phyloP scores from a whole-genome alignment of 2,797 vertebrate species.

The Paratrypauchen microcephalus region DNA sequence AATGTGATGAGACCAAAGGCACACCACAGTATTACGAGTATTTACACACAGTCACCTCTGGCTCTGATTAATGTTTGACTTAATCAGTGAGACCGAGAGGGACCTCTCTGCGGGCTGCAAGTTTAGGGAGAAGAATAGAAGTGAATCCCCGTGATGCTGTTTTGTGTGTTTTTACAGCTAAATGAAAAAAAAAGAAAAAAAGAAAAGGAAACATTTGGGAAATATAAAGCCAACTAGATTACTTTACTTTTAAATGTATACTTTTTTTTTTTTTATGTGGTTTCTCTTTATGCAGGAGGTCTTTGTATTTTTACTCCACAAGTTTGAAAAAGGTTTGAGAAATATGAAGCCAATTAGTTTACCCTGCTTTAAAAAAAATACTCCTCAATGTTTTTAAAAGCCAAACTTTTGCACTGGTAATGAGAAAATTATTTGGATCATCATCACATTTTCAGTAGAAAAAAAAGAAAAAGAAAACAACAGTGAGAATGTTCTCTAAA shows the following conservation, averaged over 20 bases:
- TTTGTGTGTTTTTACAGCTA: background rate
- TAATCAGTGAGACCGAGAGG: constrained; percentile 63
- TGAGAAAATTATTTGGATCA: background rate
- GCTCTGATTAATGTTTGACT: constrained; percentile 71
- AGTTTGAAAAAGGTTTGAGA: no score
- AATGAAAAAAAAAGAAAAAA: no score
- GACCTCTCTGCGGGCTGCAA: constrained; percentile 34
- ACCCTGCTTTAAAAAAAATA: no score
- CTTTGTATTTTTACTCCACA: no score
- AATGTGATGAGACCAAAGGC: constrained; percentile 54
- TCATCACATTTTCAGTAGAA: background rate
- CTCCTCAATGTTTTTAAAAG: no score
- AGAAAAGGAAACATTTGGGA: no score
- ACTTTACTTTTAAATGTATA: no score
- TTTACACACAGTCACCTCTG: constrained; percentile 68
- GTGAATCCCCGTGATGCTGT: constrained; percentile 14
- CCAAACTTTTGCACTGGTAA: no score
- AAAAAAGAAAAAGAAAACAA: background rate
- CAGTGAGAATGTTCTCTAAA: background rate
- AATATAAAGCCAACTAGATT: no score
- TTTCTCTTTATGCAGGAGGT: no score
- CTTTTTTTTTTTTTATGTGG: no score
- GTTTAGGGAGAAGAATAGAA: constrained; percentile 22
- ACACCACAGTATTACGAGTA: constrained; percentile 56
- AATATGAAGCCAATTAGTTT: no score